Base-by-base conservation (phyloP, 2,113 vertebrate species). In the Pleuronectes platessa region DNA sequence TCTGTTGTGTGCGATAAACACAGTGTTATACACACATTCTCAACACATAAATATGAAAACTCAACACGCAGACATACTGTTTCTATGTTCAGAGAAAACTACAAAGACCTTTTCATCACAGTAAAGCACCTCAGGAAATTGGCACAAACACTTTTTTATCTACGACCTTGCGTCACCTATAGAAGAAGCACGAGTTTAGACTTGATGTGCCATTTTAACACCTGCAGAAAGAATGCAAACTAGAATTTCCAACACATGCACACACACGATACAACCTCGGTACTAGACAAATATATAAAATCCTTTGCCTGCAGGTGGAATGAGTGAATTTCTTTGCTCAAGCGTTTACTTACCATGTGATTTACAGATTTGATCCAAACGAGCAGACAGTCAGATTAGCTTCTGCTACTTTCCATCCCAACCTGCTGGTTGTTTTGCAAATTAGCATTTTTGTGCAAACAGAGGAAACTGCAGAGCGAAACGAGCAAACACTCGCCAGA, bases 401-500 rank as follows among this genome's bases (percentile, higher is more conserved):
- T 4, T 55, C 51, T 68, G 53, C 51, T 23, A 55, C 14, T 18
- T 62, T 53, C 24, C 35, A 56, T 42, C 24, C 54, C n/a, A 62
- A 47, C 14, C 66, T 2, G 23, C 66, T 62, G 58, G 23, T 61
- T 53, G 26, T 54, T 15, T 10, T 3, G 21, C 21, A 11, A 27
- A 53, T 61, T 26, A 42, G 21, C n/a, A 13, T 21, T 23, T 71
- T 59, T 21, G 2, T n/a, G 1, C 35, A 9, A 37, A 37, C 35
- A 20, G 61, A 59, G 24, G 9, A 58, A 71, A 27, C 0, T 14
- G n/a, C 49, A 11, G 15, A 49, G 26, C 4, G 4, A 58, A 70
- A 63, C 18, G 35, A 24, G 24, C 37, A 76, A 53, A 45, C 47
- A 59, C 37, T 56, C 17, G 10, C 12, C 61, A 59, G 68, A 60